These are phyloP conservation scores for Petrophora chlorosata DNA, from an alignment of 2,888 invertebrate species.

Conservation along the genomic window DNA sequence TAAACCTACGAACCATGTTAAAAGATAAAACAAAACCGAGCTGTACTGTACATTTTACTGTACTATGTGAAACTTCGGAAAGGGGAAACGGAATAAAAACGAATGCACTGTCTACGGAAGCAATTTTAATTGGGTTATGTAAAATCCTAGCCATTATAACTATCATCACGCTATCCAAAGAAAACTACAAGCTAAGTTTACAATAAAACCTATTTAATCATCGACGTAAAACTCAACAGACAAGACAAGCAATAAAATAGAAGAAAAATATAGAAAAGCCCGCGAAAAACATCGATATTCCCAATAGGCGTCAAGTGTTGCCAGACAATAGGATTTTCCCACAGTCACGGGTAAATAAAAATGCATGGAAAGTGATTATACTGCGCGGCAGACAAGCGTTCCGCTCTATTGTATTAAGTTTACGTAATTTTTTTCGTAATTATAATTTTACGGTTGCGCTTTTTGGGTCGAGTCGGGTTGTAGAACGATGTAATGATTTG, in stretches of 20 bases:
- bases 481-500: slow-evolving; percentile 5
- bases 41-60: too few relatives aligned
- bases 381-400: slow-evolving; percentile 27
- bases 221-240: slow-evolving; percentile 4
- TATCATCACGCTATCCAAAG: too few relatives aligned
- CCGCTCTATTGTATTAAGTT: slow-evolving; percentile 31
- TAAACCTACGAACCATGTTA: too few relatives aligned
- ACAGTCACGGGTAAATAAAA: slow-evolving; percentile 44
- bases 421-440: slow-evolving; percentile 37
- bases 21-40: too few relatives aligned
- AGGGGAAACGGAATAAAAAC: too few relatives aligned
- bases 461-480: slow-evolving; percentile 20
- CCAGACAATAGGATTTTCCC: slow-evolving; percentile 48
- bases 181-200: too few relatives aligned
- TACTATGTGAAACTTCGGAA: too few relatives aligned
- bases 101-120: too few relatives aligned
- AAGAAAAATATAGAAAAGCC: slow-evolving; percentile 26
- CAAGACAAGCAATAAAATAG: slow-evolving; percentile 22
- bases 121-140: too few relatives aligned
- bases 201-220: not conserved
- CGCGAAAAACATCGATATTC: slow-evolving; percentile 28
- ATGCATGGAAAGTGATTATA: slow-evolving; percentile 48
- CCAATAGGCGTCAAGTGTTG: slow-evolving; percentile 35
- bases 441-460: slow-evolving; percentile 30
- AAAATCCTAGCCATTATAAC: too few relatives aligned